Percentiles rank a stretch among this genome's conserved stretches.
Evolutionary conservation across 2,113 vertebrate species (phyloP).

Genomic region (Chaetorhynchus papuensis): DNA sequence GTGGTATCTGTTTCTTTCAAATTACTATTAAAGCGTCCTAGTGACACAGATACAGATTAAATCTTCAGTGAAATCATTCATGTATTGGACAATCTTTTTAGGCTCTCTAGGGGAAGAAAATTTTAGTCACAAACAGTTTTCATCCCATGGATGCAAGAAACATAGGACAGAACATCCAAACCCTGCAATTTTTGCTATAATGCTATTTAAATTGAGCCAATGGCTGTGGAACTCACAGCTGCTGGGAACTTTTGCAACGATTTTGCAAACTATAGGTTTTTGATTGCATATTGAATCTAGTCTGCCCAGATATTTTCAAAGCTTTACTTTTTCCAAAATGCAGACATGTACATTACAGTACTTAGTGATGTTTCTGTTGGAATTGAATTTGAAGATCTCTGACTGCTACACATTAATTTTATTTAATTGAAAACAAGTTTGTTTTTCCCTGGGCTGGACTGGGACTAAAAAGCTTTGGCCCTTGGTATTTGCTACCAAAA

Average conservation of each 20-base stretch:
- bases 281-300: not conserved
- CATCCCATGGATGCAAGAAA: not conserved
- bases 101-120: not conserved
- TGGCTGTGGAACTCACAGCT: not conserved
- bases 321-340: not conserved
- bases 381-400: not conserved
- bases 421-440: conserved; percentile 8
- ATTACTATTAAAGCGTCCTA: not conserved
- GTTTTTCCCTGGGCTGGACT: not conserved
- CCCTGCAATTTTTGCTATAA: not conserved
- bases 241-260: not conserved
- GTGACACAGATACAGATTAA: not conserved
- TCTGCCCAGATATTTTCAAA: not conserved
- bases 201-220: not conserved
- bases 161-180: not conserved
- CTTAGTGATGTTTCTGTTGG: conserved; percentile 32
- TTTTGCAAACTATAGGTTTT: not conserved
- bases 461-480: not conserved
- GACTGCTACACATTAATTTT: not conserved
- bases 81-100: not conserved
- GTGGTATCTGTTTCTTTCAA: not conserved
- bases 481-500: not conserved
- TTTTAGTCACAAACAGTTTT: not conserved
- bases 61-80: not conserved
- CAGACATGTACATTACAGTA: not conserved